These are phyloP conservation scores for Cnemophilus loriae DNA, from an alignment of 2,113 vertebrate species.

Conservation along the genomic window DNA sequence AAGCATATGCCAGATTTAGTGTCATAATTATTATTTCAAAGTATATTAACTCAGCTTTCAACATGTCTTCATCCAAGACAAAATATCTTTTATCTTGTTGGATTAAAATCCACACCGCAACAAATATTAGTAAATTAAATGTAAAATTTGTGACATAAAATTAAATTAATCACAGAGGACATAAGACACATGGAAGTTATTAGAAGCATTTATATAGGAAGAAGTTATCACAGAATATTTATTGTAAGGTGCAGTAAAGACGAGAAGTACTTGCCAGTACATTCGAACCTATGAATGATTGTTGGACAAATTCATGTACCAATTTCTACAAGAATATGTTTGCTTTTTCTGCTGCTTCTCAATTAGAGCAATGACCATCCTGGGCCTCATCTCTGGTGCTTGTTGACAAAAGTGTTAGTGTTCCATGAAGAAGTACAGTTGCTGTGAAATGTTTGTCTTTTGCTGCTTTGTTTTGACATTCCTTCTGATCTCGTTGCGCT, in stretches of 20 bases:
- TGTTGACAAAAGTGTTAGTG: not conserved
- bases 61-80: not conserved
- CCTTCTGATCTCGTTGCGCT: not conserved
- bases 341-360: not conserved
- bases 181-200: not conserved
- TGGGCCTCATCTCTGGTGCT: not conserved
- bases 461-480: not conserved
- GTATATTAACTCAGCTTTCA: not conserved
- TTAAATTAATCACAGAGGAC: not conserved
- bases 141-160: not conserved
- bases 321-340: not conserved
- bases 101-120: not conserved
- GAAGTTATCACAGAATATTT: not conserved
- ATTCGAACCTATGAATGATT: not conserved
- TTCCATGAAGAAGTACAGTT: not conserved
- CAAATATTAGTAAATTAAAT: not conserved
- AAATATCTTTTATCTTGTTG: not conserved
- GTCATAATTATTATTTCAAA: not conserved
- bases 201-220: not conserved
- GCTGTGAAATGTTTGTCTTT: not conserved
- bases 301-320: not conserved
- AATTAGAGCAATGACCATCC: not conserved
- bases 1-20: not conserved
- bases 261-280: not conserved
- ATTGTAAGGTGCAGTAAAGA: not conserved